Evolutionary conservation across 2,797 vertebrate genomes (phyloP).

Genomic region (Alauda arvensis): DNA sequence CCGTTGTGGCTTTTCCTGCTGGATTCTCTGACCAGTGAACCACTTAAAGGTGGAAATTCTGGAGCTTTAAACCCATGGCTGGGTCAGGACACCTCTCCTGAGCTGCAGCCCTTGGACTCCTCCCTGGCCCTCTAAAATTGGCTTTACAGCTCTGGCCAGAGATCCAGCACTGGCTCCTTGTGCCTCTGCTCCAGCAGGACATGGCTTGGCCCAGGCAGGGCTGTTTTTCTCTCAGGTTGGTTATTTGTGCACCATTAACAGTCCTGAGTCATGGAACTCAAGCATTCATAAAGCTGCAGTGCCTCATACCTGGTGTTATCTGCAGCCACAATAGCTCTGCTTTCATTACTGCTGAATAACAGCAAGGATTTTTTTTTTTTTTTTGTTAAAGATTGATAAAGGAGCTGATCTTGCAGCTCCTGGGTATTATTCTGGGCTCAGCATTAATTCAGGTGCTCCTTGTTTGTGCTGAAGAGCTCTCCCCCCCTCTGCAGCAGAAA

Average conservation of each 20-base stretch:
- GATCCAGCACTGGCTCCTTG: background rate
- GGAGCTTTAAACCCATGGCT: rapidly evolving
- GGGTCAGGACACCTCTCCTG: background rate
- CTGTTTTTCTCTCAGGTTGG: background rate
- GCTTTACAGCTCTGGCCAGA: background rate
- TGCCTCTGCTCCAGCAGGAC: background rate
- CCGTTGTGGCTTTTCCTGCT: background rate
- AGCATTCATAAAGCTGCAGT: background rate
- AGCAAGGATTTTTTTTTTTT: background rate
- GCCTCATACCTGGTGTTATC: background rate
- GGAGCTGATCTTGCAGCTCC: background rate
- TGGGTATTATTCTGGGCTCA: background rate
- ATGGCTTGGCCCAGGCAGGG: background rate
- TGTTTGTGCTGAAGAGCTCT: background rate
- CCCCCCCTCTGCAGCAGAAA: background rate
- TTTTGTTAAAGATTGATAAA: background rate
- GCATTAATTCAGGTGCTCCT: background rate
- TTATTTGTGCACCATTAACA: background rate
- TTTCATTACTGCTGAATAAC: background rate
- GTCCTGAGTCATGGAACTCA: background rate
- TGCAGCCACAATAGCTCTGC: background rate
- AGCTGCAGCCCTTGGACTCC: background rate
- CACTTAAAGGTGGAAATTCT: background rate
- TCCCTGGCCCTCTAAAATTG: background rate
- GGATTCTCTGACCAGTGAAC: background rate